Conservation (phyloP, 2,888 invertebrate genomes). For the Agrochola macilenta region DNA sequence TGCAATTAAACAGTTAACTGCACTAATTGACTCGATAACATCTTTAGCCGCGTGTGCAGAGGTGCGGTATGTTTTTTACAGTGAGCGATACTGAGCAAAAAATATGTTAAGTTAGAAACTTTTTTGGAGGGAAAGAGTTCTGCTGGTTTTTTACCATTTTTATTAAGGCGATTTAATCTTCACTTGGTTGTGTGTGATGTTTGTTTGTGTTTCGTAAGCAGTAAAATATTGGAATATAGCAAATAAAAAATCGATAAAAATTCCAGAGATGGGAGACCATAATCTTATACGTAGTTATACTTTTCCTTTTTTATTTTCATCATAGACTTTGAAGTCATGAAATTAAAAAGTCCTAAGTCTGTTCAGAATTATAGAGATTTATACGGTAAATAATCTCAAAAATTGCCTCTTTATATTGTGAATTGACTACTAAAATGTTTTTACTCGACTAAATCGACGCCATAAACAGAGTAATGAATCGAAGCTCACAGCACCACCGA, state of each 20-base stretch:
- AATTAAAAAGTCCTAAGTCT: neutral
- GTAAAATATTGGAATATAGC: neutral
- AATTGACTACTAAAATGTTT: neutral
- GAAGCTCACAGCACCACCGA: neutral
- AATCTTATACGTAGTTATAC: too few relatives aligned
- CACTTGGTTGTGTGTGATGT: neutral
- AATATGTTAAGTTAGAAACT: constrained; percentile 57
- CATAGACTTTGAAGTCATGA: too few relatives aligned
- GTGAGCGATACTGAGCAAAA: constrained; percentile 65
- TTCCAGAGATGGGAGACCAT: neutral
- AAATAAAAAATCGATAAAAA: neutral
- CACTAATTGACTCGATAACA: constrained; percentile 82
- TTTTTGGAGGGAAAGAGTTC: constrained; percentile 49
- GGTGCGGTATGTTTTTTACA: constrained; percentile 73
- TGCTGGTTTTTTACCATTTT: constrained; percentile 23
- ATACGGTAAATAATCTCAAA: neutral
- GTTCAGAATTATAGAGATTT: neutral
- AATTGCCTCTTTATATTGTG: neutral
- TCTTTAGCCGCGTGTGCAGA: constrained; percentile 72
- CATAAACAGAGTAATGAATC: neutral
- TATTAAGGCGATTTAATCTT: neutral
- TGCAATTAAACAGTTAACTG: constrained; percentile 80
- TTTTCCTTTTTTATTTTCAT: too few relatives aligned
- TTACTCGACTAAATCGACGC: neutral
- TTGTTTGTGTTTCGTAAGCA: neutral